A percentile compares a stretch with the other conserved stretches of the same genome.
Evolutionary conservation across 2,888 invertebrate species (phyloP).

Genomic region (Adelphocoris suturalis): DNA sequence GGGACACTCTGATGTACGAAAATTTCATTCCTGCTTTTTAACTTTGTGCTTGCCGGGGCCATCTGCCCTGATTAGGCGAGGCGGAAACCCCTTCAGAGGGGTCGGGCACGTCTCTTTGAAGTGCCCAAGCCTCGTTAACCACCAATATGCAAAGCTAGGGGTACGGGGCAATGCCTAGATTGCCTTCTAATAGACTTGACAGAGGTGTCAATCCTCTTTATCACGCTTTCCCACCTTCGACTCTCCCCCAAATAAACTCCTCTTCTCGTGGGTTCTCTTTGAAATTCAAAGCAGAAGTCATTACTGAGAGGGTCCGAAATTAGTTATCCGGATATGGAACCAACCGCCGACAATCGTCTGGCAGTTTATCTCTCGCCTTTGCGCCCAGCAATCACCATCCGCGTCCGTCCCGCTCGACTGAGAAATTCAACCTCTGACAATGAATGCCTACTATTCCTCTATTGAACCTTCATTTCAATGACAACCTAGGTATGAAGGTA

Average conservation of each 20-base stretch:
- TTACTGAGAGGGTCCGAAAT: slow-evolving; percentile 59
- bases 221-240: slow-evolving; percentile 72
- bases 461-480: background rate
- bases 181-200: slow-evolving; percentile 74
- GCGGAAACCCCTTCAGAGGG: slow-evolving; percentile 33
- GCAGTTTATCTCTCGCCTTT: slow-evolving; percentile 43
- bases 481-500: background rate
- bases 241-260: slow-evolving; percentile 68
- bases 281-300: slow-evolving; percentile 71
- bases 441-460: background rate
- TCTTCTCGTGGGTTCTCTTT: slow-evolving; percentile 63
- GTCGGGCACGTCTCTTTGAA: slow-evolving; percentile 69
- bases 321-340: slow-evolving; percentile 68
- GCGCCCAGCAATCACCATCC: slow-evolving; percentile 33
- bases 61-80: slow-evolving; percentile 72
- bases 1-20: slow-evolving; percentile 65
- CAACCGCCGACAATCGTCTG: slow-evolving; percentile 45
- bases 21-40: slow-evolving; percentile 75
- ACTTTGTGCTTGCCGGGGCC: slow-evolving; percentile 66
- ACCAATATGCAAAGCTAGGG: slow-evolving; percentile 72
- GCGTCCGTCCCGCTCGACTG: background rate
- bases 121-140: slow-evolving; percentile 74
- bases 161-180: slow-evolving; percentile 67
- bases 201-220: slow-evolving; percentile 72
- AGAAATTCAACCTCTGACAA: background rate